phyloP scores from a whole-genome alignment of 2,113 vertebrate genomes.

The Naja naja region DNA sequence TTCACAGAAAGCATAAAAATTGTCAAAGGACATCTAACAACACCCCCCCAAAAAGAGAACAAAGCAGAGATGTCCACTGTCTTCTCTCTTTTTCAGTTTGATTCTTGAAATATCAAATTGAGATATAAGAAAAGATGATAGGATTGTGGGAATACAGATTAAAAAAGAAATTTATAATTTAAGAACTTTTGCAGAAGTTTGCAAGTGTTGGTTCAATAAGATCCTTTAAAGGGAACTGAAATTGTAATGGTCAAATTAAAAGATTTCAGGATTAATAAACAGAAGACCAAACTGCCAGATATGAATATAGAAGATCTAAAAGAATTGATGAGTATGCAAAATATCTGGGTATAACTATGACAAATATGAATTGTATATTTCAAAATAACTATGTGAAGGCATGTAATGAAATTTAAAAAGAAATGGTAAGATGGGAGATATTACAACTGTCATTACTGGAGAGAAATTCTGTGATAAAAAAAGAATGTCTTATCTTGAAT shows the following conservation, averaged over 20 bases:
- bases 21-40: not conserved
- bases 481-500: too few relatives aligned
- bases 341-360: too few relatives aligned
- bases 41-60: not conserved
- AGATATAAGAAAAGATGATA: not conserved
- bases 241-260: not conserved
- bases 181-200: not conserved
- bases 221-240: not conserved
- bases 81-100: not conserved
- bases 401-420: too few relatives aligned
- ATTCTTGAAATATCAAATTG: not conserved
- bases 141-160: not conserved
- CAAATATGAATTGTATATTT: too few relatives aligned
- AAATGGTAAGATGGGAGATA: too few relatives aligned
- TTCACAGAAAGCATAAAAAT: not conserved
- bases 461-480: too few relatives aligned
- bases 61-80: not conserved
- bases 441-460: too few relatives aligned
- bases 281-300: not conserved
- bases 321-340: too few relatives aligned
- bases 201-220: not conserved
- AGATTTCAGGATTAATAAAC: not conserved
- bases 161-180: not conserved
- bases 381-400: too few relatives aligned
- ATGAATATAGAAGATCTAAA: too few relatives aligned